Conservation (phyloP, 2,113 vertebrate genomes). For the Microtus pennsylvanicus region DNA sequence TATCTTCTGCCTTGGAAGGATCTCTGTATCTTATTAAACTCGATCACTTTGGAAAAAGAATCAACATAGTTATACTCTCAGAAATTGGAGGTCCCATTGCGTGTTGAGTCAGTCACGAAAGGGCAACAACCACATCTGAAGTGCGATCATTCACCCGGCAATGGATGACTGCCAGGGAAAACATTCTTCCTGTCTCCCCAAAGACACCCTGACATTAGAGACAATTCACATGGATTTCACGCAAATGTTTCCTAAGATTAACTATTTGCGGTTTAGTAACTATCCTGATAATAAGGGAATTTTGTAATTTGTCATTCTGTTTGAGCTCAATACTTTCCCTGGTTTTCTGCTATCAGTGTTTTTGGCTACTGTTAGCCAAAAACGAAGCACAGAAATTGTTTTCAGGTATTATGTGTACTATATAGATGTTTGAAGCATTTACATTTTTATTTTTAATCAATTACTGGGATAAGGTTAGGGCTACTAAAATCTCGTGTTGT, state of each 20-base stretch:
- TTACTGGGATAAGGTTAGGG: background rate
- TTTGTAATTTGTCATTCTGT: conserved; percentile 11
- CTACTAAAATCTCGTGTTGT: background rate
- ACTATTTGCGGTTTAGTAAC: background rate
- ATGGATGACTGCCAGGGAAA: background rate
- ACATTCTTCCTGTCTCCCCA: background rate
- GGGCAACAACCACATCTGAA: background rate
- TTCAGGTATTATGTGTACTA: background rate
- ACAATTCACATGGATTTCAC: background rate
- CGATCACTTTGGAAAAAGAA: background rate
- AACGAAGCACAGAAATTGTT: background rate
- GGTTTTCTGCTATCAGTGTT: background rate
- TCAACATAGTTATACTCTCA: background rate
- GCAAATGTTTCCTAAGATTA: background rate
- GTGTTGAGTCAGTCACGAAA: background rate
- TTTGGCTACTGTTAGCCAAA: background rate
- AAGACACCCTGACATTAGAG: background rate
- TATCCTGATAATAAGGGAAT: background rate
- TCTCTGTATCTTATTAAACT: background rate
- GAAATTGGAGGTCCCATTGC: background rate
- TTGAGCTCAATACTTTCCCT: background rate
- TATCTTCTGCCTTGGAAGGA: background rate
- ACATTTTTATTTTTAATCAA: background rate
- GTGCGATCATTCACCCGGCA: background rate
- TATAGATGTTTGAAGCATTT: too few species aligned